phyloP scores from a whole-genome alignment of 2,888 invertebrate species.

The Macrosoma leucophasiata region DNA sequence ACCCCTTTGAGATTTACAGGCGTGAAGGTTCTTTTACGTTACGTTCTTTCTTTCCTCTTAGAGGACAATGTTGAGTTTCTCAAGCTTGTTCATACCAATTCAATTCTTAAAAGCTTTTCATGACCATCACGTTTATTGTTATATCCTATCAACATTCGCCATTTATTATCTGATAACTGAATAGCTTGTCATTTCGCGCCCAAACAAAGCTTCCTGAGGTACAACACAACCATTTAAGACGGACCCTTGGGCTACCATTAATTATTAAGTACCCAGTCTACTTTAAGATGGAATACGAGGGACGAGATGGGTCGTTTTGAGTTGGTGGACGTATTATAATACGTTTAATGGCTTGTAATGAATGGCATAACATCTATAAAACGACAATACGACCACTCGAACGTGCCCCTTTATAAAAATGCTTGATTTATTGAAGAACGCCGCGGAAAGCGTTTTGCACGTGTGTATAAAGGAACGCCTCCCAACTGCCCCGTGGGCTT shows the following conservation, averaged over 20 bases:
- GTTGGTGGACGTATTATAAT: slow-evolving; percentile 59
- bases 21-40: too few relatives aligned
- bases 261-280: slow-evolving; percentile 27
- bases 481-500: too few relatives aligned
- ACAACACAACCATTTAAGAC: slow-evolving; percentile 41
- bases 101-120: too few relatives aligned
- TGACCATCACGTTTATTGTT: too few relatives aligned
- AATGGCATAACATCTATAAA: slow-evolving; percentile 75
- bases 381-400: slow-evolving; percentile 70
- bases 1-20: too few relatives aligned
- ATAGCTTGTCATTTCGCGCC: slow-evolving; percentile 68
- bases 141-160: slow-evolving; percentile 37
- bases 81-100: too few relatives aligned
- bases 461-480: slow-evolving; percentile 53
- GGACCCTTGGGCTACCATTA: slow-evolving; percentile 44
- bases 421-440: slow-evolving; percentile 64
- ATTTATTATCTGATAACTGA: slow-evolving; percentile 68
- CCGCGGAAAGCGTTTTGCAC: slow-evolving; percentile 66
- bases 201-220: slow-evolving; percentile 70
- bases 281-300: slow-evolving; percentile 17
- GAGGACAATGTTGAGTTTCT: too few relatives aligned
- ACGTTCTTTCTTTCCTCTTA: too few relatives aligned
- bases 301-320: slow-evolving; percentile 30
- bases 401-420: slow-evolving; percentile 68
- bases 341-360: slow-evolving; percentile 74